These are phyloP conservation scores for Tetraneura akinire DNA, from an alignment of 1,140 invertebrate species.

Conservation along the genomic window DNA sequence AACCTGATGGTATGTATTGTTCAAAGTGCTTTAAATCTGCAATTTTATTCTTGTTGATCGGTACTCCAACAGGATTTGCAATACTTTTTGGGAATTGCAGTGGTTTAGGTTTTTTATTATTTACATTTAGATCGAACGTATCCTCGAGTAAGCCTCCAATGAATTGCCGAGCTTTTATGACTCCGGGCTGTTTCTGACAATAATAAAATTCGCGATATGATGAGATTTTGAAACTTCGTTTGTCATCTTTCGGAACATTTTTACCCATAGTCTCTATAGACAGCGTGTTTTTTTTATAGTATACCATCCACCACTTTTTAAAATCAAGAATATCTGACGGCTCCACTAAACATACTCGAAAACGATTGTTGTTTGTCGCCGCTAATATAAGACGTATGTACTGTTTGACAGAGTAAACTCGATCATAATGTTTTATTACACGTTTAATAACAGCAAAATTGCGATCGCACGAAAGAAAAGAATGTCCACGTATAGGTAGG, in stretches of 20 bases:
- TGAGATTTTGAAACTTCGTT: constrained; percentile 11
- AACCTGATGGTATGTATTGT: neutral
- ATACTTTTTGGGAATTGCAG: neutral
- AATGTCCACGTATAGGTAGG: neutral
- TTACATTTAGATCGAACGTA: constrained; percentile 9
- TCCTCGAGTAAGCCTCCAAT: constrained; percentile 3
- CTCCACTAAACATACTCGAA: neutral
- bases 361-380: neutral
- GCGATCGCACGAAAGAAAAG: neutral
- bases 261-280: neutral
- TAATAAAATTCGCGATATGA: constrained; percentile 1
- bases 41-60: constrained; percentile 7
- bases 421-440: too few relatives aligned
- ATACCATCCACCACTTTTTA: neutral
- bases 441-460: neutral
- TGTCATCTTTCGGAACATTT: neutral
- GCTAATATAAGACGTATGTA: neutral
- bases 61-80: neutral
- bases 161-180: neutral
- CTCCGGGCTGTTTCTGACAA: neutral
- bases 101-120: neutral
- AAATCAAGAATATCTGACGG: constrained; percentile 4
- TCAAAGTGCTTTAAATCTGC: neutral
- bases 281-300: constrained; percentile 13
- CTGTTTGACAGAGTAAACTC: neutral